A percentile compares a stretch with the other conserved stretches of the same genome.
Evolutionary conservation across 2,797 vertebrate genomes (phyloP).

Genomic region (Macroramphosus scolopax): DNA sequence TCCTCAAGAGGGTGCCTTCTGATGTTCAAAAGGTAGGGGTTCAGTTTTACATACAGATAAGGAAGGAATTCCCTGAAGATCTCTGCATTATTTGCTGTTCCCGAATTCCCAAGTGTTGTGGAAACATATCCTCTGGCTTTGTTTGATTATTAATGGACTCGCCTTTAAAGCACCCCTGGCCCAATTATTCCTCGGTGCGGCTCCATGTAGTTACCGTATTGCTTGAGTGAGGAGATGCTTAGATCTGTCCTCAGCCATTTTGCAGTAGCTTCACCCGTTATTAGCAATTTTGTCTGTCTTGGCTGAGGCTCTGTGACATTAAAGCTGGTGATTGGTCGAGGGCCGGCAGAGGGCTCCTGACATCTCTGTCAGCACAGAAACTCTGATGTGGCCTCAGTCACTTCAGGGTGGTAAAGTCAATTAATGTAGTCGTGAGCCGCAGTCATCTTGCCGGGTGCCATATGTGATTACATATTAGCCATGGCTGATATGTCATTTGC

Average conservation of each 20-base stretch:
- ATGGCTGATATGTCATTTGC: conserved; percentile 72
- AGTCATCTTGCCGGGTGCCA: conserved; percentile 71
- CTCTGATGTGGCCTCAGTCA: conserved; percentile 67
- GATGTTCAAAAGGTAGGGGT: conserved; percentile 97
- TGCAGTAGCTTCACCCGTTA: conserved; percentile 58
- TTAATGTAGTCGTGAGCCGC: conserved; percentile 72
- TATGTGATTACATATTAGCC: conserved; percentile 78
- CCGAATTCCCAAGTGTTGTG: conserved; percentile 76
- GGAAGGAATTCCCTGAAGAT: conserved; percentile 75
- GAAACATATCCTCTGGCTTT: conserved; percentile 77
- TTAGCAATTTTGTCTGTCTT: conserved; percentile 67
- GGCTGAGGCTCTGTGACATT: conserved; percentile 61
- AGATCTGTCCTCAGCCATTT: conserved; percentile 63
- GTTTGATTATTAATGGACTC: conserved; percentile 82
- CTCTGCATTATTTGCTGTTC: conserved; percentile 77
- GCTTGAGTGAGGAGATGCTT: conserved; percentile 54
- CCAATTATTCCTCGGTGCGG: conserved; percentile 76
- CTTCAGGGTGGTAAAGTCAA: conserved; percentile 70
- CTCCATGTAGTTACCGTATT: conserved; percentile 55
- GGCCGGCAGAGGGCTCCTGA: conserved; percentile 46
- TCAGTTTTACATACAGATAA: conserved; percentile 77
- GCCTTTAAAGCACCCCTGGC: conserved; percentile 69
- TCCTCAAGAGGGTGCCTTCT: conserved; percentile 96
- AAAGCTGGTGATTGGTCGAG: conserved; percentile 59
- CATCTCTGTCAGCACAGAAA: conserved; percentile 58